A percentile compares a stretch with the other conserved stretches of the same genome.
Evolutionary conservation across 2,888 invertebrate genomes (phyloP).

Genomic region (Pogonocherus hispidulus): DNA sequence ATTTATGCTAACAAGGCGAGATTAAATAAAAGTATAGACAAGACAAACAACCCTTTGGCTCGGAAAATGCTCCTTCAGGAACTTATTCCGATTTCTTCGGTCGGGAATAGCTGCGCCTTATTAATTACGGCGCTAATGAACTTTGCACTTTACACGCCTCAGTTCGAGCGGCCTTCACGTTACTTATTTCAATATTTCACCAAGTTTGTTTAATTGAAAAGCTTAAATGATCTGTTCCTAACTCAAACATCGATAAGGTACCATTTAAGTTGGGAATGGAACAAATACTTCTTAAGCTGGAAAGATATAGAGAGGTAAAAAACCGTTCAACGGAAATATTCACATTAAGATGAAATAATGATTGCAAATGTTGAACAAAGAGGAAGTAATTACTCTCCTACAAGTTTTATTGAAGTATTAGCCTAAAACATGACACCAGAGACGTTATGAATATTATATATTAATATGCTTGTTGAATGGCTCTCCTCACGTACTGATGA

Average conservation of each 20-base stretch:
- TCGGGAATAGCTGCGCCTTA: background rate
- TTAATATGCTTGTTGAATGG: too few species aligned
- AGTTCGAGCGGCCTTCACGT: background rate
- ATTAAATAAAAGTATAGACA: slow-evolving; percentile 10
- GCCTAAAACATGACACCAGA: too few species aligned
- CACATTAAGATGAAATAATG: too few species aligned
- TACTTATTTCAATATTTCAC: slow-evolving; percentile 16
- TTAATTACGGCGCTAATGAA: slow-evolving; percentile 17
- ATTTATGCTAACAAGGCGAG: background rate
- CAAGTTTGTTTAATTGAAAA: slow-evolving; percentile 6
- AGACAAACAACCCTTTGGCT: background rate
- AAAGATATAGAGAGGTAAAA: too few species aligned
- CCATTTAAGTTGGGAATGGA: background rate
- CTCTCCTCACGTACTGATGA: too few species aligned
- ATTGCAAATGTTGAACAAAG: too few species aligned
- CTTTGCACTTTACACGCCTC: slow-evolving; percentile 2
- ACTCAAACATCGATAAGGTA: background rate
- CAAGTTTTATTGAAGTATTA: too few species aligned
- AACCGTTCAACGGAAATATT: too few species aligned
- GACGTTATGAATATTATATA: too few species aligned
- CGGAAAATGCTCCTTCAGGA: slow-evolving; percentile 8
- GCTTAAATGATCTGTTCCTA: background rate
- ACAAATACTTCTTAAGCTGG: too few species aligned
- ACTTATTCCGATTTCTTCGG: background rate
- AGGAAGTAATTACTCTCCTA: too few species aligned